Base-by-base conservation (phyloP, 2,113 vertebrate species). In the Hemichromis elongatus region DNA sequence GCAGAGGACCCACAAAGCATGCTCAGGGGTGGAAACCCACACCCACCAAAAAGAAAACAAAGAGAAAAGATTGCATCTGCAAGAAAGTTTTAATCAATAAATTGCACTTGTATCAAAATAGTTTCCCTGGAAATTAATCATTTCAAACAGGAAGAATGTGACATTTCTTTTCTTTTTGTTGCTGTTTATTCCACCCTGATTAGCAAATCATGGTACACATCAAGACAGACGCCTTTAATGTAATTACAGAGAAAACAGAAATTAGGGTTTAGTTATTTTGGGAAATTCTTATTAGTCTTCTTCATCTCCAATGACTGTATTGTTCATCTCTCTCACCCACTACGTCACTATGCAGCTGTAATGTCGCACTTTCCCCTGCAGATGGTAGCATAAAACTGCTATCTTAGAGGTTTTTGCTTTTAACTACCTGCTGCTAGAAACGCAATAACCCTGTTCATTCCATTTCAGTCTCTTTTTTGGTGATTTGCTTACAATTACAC, bases 331-430 rank as follows among this genome's bases (percentile, higher is more conserved):
- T 75, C 42, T 75, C 42, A 50, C 45, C 42, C 50, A 50, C 16
- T 75, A 47, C 68, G n/a, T 8, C 24, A 75, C 24, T 18, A 12
- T 47, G 16, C 52, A 21, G 50, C 7, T 35, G 90, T 56, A 86
- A 80, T 85, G 37, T 19, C 73, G 24, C n/a, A 5, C n/a, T 52
- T 19, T 12, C 2, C 19, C 93, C 93, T 81, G 55, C 61, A 92
- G 93, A 70, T 89, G 94, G 90, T n/a, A 52, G 77, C 59, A 73
- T 86, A 66, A 77, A 42, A 57, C 54, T 30, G 42, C 14, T 77
- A 9, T 66, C 54, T 61, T n/a, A 83, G 10, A 53, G 1, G 24
- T 53, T 55, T 26, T 12, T 6, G 6, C 9, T 33, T 42, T 3
- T 59, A 11, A 33, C 37, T 26, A 19, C 2, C 10, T 24, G 3